These are phyloP conservation scores for Lamellibrachia luymesi DNA, from an alignment of 1,140 invertebrate species.

Conservation along the genomic window DNA sequence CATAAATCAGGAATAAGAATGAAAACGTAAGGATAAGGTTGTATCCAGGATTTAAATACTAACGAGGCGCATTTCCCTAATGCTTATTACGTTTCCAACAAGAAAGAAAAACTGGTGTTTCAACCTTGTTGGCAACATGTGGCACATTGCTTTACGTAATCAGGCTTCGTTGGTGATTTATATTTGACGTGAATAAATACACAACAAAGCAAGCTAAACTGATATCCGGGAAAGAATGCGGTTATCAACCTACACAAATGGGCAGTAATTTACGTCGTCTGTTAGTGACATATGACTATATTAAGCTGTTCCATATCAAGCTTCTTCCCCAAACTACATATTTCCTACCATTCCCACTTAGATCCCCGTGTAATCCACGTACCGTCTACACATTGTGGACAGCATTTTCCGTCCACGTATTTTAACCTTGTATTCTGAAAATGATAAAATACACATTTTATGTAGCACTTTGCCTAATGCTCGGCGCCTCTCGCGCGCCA, in stretches of 20 bases:
- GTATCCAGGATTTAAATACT: background rate
- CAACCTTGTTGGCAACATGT: no score
- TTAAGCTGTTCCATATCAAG: background rate
- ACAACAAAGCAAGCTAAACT: no score
- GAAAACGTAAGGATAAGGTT: background rate
- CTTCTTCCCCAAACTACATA: background rate
- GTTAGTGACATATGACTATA: background rate
- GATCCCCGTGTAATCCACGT: background rate
- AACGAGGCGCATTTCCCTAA: no score
- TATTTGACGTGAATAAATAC: no score
- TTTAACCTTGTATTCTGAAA: constrained; percentile 15
- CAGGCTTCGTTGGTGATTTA: no score
- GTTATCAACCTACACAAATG: no score
- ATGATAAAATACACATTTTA: background rate
- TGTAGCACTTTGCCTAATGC: background rate
- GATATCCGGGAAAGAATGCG: no score
- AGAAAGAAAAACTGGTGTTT: background rate
- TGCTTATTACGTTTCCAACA: background rate
- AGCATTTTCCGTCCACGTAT: constrained; percentile 4
- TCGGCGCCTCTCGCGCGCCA: no score
- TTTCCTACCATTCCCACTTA: background rate
- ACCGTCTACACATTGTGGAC: constrained; percentile 18
- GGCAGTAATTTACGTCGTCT: no score
- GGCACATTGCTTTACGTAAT: no score
- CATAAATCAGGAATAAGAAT: background rate